Percentiles rank a stretch among this genome's conserved stretches.
Evolutionary conservation across 2,888 invertebrate genomes (phyloP).

Genomic region (Noctua pronuba): DNA sequence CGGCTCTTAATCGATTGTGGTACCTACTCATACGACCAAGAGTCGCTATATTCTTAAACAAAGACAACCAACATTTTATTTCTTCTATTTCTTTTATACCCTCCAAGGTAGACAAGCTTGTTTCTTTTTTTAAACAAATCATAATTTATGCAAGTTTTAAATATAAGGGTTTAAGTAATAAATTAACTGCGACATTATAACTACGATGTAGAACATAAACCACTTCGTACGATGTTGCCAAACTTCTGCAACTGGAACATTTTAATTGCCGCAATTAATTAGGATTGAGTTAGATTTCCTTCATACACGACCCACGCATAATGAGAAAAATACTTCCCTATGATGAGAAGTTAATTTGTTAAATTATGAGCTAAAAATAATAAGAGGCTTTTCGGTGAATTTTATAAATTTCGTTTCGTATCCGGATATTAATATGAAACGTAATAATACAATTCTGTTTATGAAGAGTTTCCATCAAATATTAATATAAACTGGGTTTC

Average conservation of each 20-base stretch:
- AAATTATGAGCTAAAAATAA: conserved; percentile 27
- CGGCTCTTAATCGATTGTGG: neutral
- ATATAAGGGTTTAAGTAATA: neutral
- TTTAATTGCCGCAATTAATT: conserved; percentile 65
- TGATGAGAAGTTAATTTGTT: conserved; percentile 30
- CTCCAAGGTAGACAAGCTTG: neutral
- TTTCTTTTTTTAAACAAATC: neutral
- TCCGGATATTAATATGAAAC: neutral
- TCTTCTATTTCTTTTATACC: neutral
- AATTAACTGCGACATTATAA: conserved; percentile 28
- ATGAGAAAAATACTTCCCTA: conserved; percentile 48
- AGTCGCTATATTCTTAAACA: neutral
- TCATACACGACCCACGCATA: conserved; percentile 33
- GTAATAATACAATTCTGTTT: neutral
- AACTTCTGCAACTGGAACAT: conserved; percentile 63
- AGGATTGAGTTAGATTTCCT: conserved; percentile 54
- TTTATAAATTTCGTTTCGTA: neutral
- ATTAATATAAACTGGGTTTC: neutral
- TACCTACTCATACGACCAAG: neutral
- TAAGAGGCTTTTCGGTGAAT: neutral
- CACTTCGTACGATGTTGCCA: conserved; percentile 47
- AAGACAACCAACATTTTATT: neutral
- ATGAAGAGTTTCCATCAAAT: neutral
- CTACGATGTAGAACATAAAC: conserved; percentile 37
- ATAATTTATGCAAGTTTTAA: neutral